phyloP scores from a whole-genome alignment of 1,140 invertebrate genomes.

The Euglossa dilemma region DNA sequence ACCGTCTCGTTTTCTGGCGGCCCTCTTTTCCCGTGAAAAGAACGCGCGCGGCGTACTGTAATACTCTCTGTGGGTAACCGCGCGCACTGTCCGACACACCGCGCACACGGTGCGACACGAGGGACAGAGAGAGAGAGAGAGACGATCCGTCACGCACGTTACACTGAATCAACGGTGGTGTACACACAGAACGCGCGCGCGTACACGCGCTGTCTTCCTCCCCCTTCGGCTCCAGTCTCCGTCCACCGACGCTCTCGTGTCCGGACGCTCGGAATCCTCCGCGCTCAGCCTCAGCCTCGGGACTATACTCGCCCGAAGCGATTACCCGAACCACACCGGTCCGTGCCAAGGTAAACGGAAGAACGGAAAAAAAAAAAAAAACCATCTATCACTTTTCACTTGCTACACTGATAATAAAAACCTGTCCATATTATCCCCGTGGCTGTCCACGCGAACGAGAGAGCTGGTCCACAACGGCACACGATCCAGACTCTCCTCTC shows the following conservation, averaged over 20 bases:
- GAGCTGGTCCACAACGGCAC: too few relatives aligned
- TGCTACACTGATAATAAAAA: constrained; percentile 16
- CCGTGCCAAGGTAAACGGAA: not conserved
- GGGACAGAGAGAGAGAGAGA: not conserved
- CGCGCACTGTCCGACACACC: not conserved
- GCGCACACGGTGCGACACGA: not conserved
- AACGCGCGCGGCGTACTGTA: not conserved
- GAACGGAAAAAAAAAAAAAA: constrained; percentile 44
- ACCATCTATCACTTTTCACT: constrained; percentile 47
- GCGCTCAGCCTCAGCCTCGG: rapidly evolving
- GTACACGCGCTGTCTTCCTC: constrained; percentile 16
- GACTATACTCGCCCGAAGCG: too few relatives aligned
- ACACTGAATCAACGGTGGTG: not conserved
- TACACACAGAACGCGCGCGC: constrained; percentile 22
- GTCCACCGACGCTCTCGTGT: constrained; percentile 19
- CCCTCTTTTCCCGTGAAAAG: not conserved
- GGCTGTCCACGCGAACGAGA: not conserved
- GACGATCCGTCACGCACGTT: not conserved
- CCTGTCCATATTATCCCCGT: not conserved
- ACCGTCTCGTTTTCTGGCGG: constrained; percentile 17
- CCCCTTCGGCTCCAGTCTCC: not conserved
- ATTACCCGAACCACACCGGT: too few relatives aligned
- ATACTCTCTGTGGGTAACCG: not conserved
- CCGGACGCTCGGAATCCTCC: not conserved
- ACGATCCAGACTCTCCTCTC: too few relatives aligned